These are phyloP conservation scores for Andrena camellia DNA, from an alignment of 2,888 invertebrate species.

Conservation along the genomic window DNA sequence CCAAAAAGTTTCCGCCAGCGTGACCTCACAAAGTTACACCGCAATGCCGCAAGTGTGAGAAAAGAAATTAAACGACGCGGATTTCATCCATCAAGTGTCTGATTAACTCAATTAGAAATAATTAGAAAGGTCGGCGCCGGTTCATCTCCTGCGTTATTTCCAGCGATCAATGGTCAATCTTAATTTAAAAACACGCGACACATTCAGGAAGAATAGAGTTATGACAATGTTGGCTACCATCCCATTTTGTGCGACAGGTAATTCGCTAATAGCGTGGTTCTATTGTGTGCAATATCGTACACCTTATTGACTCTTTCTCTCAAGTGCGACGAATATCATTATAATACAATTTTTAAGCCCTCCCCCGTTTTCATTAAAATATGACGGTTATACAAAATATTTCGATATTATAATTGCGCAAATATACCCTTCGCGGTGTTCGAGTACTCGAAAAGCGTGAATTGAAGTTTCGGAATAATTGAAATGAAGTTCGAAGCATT, in stretches of 20 bases:
- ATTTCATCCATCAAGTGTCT: neutral
- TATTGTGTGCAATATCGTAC: conserved; percentile 16
- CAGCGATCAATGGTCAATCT: conserved; percentile 6
- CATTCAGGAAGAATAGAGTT: neutral
- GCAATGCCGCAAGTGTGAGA: too few relatives aligned
- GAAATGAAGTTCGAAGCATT: too few relatives aligned
- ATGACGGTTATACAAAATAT: too few relatives aligned
- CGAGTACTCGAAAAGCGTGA: too few relatives aligned
- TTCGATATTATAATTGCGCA: too few relatives aligned
- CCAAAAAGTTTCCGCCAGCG: too few relatives aligned
- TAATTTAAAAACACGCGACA: conserved; percentile 12
- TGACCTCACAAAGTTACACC: too few relatives aligned
- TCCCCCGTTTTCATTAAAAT: neutral
- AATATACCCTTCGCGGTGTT: too few relatives aligned
- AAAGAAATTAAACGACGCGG: neutral
- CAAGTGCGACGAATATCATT: neutral
- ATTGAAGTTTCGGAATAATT: too few relatives aligned
- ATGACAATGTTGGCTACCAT: conserved; percentile 12
- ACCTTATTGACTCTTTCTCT: conserved; percentile 23
- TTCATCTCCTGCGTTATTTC: conserved; percentile 1
- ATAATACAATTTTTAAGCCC: neutral
- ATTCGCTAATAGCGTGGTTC: conserved; percentile 15
- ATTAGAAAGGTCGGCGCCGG: conserved; percentile 5
- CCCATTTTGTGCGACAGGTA: neutral
- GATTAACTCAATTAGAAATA: conserved; percentile 25